Base-by-base conservation (phyloP, 2,888 invertebrate species). In the Sminthurides aquaticus region DNA sequence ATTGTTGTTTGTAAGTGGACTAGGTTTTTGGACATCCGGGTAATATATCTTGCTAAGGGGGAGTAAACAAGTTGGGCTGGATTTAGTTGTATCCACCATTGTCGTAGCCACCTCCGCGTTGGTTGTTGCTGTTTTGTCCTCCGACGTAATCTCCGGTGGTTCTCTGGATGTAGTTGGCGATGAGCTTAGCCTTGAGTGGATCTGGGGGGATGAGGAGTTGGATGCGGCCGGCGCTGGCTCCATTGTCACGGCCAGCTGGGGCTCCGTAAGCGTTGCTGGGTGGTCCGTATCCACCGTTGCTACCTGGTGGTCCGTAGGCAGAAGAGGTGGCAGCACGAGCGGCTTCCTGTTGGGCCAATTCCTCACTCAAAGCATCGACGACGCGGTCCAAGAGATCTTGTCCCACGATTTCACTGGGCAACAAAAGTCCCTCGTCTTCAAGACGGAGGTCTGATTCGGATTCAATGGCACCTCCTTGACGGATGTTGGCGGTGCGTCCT, bases 181-280 rank as follows among this genome's bases (percentile, higher is more conserved):
- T 55, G 26, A 64, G 59, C 27, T 54, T 52, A 27, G 64, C 64
- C 64, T 64, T 59, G 60, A 64, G 64, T 54, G 64, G 64, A 64
- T 64, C 64, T 64, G 64, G 64, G 48, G 64, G 64, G 60, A 64
- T 64, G 64, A 64, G 64, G 27, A 64, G 55, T 15, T 20, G 15
- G 48, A 64, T 59, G 25, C 64, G 54, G 60, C 22, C 22, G 52
- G 52, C 8, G 52, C 20, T 15, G 52, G 52, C 52, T 15, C 52
- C 52, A 15, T 20, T 5, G 20, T 15, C 18, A 52, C 52, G 43
- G 5, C 43, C 43, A 18, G 49, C 20, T 8, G 61, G 61, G 15
- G 54, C 49, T 3, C 61, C 61, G 25, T 61, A 61, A 1, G n/a
- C 27, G n/a, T 20, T 20, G 29, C 49, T 34, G 26, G 56, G 56